Conservation (phyloP, 2,113 vertebrate genomes). For the Pseudois nayaur region DNA sequence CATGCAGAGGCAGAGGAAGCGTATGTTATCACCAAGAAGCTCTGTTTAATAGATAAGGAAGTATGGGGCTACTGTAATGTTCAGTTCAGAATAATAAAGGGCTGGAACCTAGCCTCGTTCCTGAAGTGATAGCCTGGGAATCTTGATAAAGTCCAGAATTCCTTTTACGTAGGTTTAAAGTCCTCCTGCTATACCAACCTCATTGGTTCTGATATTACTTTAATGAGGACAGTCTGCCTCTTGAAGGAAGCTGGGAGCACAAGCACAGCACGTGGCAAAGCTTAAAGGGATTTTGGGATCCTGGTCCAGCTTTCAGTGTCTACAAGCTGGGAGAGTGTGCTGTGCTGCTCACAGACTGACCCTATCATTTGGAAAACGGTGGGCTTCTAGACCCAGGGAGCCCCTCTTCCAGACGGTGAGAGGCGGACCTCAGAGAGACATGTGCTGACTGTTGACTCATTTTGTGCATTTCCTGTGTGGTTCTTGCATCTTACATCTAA, state of each 20-base stretch:
- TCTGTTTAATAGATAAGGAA: background rate
- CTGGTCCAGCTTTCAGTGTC: background rate
- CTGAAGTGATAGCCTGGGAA: background rate
- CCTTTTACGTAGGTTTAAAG: background rate
- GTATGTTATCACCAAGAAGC: background rate
- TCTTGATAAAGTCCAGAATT: conserved; percentile 10
- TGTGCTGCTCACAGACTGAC: background rate
- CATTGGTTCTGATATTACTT: background rate
- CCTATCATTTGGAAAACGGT: background rate
- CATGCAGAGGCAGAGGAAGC: background rate
- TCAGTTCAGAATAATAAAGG: conserved; percentile 18
- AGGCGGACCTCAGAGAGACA: background rate
- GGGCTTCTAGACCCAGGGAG: background rate
- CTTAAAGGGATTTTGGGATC: background rate
- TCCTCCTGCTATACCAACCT: background rate
- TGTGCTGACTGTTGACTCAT: conserved; percentile 24
- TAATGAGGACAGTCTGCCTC: background rate
- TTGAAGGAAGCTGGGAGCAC: background rate
- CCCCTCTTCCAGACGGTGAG: background rate
- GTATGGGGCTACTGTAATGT: background rate
- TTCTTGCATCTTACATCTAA: conserved; percentile 11
- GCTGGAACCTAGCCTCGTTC: background rate
- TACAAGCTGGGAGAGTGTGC: background rate
- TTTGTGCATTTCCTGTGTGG: conserved; percentile 50
- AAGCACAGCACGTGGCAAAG: background rate